A percentile compares a stretch with the other conserved stretches of the same genome.
Conservation (phyloP, 53 echinoderm and acorn worm genomes). For the Paelopatides confundens region DNA sequence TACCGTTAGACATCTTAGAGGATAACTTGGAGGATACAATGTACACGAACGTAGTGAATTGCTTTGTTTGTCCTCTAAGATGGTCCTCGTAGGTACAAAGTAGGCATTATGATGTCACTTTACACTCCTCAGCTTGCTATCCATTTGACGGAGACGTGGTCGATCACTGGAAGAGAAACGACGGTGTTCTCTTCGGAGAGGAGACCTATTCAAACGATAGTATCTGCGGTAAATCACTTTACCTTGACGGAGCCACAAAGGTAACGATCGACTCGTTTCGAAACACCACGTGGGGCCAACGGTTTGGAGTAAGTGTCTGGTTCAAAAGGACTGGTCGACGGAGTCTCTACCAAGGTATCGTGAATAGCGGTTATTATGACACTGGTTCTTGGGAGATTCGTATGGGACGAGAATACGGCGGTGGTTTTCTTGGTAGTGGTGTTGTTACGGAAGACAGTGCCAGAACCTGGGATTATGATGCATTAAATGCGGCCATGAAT, state of each 20-base stretch:
- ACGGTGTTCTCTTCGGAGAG: slow-evolving; percentile 30
- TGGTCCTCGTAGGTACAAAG: too few relatives aligned
- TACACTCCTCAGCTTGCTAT: slow-evolving; percentile 71
- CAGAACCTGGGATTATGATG: slow-evolving; percentile 57
- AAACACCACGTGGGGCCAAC: slow-evolving; percentile 53
- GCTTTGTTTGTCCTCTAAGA: too few relatives aligned
- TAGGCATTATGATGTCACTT: too few relatives aligned
- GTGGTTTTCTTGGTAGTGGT: slow-evolving; percentile 61
- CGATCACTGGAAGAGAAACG: slow-evolving; percentile 60
- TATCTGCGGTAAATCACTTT: slow-evolving; percentile 49
- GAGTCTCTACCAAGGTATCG: slow-evolving; percentile 61
- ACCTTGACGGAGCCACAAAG: slow-evolving; percentile 50
- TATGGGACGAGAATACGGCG: slow-evolving; percentile 66
- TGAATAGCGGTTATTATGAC: slow-evolving; percentile 63
- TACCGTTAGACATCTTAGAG: too few relatives aligned
- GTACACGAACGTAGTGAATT: too few relatives aligned
- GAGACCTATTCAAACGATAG: slow-evolving; percentile 37
- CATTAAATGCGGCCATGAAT: slow-evolving; percentile 46
- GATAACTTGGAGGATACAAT: too few relatives aligned
- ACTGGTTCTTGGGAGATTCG: slow-evolving; percentile 73
- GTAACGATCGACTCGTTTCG: slow-evolving; percentile 55
- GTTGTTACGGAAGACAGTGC: slow-evolving; percentile 50
- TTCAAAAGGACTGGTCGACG: slow-evolving; percentile 61
- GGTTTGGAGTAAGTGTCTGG: slow-evolving; percentile 69
- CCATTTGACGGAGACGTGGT: slow-evolving; percentile 64